These are phyloP conservation scores for Pachydiplax longipennis DNA, from an alignment of 2,888 invertebrate genomes.

Conservation along the genomic window DNA sequence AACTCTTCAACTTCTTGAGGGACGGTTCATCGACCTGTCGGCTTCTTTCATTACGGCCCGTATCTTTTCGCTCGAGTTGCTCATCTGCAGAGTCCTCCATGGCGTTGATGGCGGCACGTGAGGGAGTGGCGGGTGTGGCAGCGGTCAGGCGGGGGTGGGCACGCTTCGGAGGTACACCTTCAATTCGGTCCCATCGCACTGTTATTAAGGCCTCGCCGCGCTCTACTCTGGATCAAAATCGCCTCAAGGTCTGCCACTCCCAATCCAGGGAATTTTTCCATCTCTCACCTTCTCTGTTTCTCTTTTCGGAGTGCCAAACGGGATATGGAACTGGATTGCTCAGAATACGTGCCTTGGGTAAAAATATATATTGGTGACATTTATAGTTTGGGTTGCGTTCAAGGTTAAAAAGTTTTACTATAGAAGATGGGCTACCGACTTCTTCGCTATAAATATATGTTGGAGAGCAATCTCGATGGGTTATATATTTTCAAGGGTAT, in stretches of 20 bases:
- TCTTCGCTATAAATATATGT: too few species aligned
- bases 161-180: not conserved
- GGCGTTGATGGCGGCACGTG: not conserved
- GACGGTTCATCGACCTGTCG: conserved; percentile 18
- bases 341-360: too few species aligned
- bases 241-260: not conserved
- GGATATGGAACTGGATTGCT: too few species aligned
- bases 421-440: too few species aligned
- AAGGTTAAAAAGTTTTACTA: too few species aligned
- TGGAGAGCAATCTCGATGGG: too few species aligned
- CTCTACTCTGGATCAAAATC: not conserved
- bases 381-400: too few species aligned
- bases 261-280: not conserved
- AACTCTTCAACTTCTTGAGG: too few species aligned
- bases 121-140: conserved; percentile 32
- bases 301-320: not conserved
- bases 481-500: too few species aligned
- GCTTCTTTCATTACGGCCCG: conserved; percentile 25
- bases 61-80: conserved; percentile 20
- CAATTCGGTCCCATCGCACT: not conserved
- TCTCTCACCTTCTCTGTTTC: not conserved
- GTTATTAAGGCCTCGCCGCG: not conserved
- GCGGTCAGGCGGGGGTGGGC: not conserved
- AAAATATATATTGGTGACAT: too few species aligned
- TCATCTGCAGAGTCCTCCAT: not conserved